Base-by-base conservation (phyloP, 2,113 vertebrate species). In the Anthoscopus minutus region DNA sequence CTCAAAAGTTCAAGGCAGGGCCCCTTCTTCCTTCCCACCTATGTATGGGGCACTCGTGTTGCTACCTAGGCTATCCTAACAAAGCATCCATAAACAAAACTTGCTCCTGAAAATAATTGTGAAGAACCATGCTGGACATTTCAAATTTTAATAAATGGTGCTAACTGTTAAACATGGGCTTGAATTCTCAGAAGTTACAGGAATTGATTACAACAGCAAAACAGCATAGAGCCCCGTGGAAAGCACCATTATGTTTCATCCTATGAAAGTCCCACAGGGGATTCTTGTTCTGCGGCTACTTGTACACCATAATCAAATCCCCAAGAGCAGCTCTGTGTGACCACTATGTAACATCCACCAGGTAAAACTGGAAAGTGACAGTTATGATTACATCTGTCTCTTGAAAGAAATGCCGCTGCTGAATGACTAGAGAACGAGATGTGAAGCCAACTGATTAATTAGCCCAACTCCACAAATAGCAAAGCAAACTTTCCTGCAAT, bases 11-110 rank as follows among this genome's bases (percentile, higher is more conserved):
- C 44, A 58, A 86, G 42, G n/a, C 40, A 94, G 8, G 19, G 7
- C 6, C 8, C 20, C 12, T 31, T 87, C n/a, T 51, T 83, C 21
- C 38, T 30, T 83, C 51, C 20, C 19, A 62, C 21, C 17, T 33
- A 11, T 2, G 0, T 35, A 21, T 7, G 30, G 48, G 10, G 35
- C 37, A 50, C 25, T 6, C 0, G 0, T 2, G 3, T 11, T 50
- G 45, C 20, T 86, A 10, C 45, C 42, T 51, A 53, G 13, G 40
- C n/a, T 80, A 15, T 35, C 42, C 24, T 44, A 40, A 64, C 23
- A 69, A 44, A 93, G 37, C 11, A 69, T 37, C 11, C 57, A 37
- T 12, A 82, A 64, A 45, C 45, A 93, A 77, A 80, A 14, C 31
- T 42, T 57, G 13, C 5, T 85, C 61, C 25, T 67, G 44, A 81